phyloP scores from a whole-genome alignment of 2,113 vertebrate genomes.

The Trogon surrucura region DNA sequence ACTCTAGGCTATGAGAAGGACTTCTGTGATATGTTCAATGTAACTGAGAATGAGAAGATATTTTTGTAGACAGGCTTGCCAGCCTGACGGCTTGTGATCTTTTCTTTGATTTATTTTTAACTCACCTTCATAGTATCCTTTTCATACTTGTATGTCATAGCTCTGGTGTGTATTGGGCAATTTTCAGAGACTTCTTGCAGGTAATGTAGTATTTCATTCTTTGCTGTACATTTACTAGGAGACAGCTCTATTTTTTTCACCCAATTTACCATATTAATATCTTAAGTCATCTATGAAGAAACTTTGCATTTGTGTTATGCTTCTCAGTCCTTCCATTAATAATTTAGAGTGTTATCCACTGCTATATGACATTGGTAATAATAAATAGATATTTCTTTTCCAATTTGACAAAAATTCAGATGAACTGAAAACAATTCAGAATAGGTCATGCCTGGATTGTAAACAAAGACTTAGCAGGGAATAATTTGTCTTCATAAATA shows the following conservation, averaged over 20 bases:
- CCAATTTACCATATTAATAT: not conserved
- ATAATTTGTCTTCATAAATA: not conserved
- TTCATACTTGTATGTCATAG: not conserved
- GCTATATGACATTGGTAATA: not conserved
- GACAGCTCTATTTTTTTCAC: not conserved
- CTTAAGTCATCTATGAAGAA: not conserved
- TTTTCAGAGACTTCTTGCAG: not conserved
- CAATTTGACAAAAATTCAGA: not conserved
- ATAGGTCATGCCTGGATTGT: not conserved
- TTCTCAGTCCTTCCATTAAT: not conserved
- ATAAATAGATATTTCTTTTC: not conserved
- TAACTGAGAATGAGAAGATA: not conserved
- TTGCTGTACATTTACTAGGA: not conserved
- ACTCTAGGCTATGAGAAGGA: not conserved
- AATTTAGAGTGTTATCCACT: not conserved
- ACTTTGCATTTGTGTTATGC: not conserved
- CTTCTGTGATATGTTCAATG: not conserved
- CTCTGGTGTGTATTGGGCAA: fast-evolving
- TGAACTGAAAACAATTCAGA: not conserved
- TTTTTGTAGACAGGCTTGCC: not conserved
- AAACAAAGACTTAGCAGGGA: not conserved
- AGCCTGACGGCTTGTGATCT: not conserved
- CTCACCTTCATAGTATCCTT: not conserved
- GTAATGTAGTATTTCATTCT: not conserved
- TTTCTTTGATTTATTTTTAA: not conserved